Conservation (phyloP, 1,140 invertebrate species). For the Ceratina calcarata region DNA sequence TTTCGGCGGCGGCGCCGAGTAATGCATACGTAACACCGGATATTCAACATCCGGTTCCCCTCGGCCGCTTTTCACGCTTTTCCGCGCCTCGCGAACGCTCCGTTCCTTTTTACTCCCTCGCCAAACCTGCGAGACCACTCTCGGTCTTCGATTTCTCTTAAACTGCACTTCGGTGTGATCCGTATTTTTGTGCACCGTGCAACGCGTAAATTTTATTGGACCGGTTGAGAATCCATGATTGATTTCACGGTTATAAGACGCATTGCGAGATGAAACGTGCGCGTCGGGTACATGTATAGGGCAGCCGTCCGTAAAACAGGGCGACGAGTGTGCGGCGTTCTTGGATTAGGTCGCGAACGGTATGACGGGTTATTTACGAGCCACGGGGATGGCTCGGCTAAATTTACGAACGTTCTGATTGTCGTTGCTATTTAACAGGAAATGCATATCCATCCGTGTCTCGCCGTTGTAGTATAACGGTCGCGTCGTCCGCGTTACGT, state of each 20-base stretch:
- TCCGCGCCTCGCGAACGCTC: not conserved
- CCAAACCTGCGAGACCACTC: not conserved
- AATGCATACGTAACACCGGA: constrained; percentile 55
- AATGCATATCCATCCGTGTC: constrained; percentile 42
- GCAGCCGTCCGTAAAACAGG: constrained; percentile 40
- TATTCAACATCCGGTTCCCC: not conserved
- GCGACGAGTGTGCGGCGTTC: constrained; percentile 24
- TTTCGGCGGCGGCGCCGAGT: constrained; percentile 41
- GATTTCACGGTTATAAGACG: too few relatives aligned
- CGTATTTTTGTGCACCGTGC: too few relatives aligned
- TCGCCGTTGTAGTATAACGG: constrained; percentile 34
- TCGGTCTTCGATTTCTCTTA: not conserved
- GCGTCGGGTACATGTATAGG: not conserved
- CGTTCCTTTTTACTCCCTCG: not conserved
- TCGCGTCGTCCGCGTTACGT: not conserved
- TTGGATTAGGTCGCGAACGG: constrained; percentile 24
- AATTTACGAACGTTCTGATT: constrained; percentile 53
- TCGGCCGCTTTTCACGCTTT: not conserved
- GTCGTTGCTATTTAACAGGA: constrained; percentile 24
- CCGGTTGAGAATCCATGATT: too few relatives aligned
- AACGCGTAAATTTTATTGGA: too few relatives aligned
- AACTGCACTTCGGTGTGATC: not conserved
- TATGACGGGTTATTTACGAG: constrained; percentile 57
- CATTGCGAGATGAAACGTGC: not conserved
- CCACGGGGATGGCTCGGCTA: constrained; percentile 23